Conservation (phyloP, 2,113 vertebrate species). For the Pluvialis apricaria region DNA sequence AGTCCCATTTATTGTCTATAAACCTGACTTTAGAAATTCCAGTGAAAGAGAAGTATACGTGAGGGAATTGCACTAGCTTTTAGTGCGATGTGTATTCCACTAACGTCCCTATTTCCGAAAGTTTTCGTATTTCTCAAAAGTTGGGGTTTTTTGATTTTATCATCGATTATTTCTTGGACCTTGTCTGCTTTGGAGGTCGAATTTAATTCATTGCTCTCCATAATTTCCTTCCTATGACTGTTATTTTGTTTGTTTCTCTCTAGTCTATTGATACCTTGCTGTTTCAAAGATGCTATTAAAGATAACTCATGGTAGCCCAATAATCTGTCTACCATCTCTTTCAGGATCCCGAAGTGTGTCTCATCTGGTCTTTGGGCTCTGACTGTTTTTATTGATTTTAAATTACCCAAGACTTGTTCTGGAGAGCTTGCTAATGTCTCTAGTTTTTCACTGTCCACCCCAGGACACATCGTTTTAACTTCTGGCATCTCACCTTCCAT, state of each 20-base stretch:
- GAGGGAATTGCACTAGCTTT: background rate
- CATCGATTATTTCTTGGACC: background rate
- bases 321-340: background rate
- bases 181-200: background rate
- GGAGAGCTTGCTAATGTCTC: background rate
- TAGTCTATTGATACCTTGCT: background rate
- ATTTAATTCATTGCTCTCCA: background rate
- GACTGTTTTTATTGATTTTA: slow-evolving; percentile 36
- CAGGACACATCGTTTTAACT: background rate
- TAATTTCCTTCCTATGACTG: background rate
- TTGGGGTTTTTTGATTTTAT: background rate
- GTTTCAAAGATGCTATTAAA: background rate
- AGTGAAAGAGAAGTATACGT: background rate
- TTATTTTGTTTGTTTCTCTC: background rate
- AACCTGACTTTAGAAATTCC: background rate
- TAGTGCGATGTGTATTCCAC: background rate
- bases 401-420: slow-evolving; percentile 11
- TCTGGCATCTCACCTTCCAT: background rate
- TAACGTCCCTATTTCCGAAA: background rate
- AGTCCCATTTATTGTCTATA: background rate
- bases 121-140: background rate
- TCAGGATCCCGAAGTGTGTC: background rate
- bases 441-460: background rate
- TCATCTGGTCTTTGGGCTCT: background rate
- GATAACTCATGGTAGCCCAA: background rate